Conservation (phyloP, 1,140 invertebrate genomes). For the Drosophila arizonae region DNA sequence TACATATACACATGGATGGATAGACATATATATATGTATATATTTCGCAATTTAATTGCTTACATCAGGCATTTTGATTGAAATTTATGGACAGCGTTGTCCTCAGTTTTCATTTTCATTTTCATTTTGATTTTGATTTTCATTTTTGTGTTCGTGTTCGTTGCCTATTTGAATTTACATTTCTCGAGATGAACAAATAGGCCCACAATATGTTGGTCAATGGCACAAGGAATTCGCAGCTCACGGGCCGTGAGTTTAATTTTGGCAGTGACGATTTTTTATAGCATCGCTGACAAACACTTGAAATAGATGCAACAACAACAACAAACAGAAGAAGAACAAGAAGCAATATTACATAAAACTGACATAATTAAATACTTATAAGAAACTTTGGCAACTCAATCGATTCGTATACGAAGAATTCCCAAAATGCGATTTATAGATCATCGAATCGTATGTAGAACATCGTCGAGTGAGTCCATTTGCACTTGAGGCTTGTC, state of each 20-base stretch:
- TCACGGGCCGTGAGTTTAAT: constrained; percentile 33
- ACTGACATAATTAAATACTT: constrained; percentile 30
- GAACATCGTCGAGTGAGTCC: constrained; percentile 20
- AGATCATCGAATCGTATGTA: background rate
- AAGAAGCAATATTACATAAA: constrained; percentile 33
- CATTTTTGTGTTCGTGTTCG: constrained; percentile 26
- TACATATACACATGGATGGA: background rate
- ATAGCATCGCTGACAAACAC: constrained; percentile 21
- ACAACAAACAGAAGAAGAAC: background rate
- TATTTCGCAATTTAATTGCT: constrained; percentile 74
- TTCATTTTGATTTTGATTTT: constrained; percentile 36
- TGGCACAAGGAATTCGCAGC: constrained; percentile 48
- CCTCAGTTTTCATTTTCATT: constrained; percentile 49
- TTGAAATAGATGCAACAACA: constrained; percentile 14
- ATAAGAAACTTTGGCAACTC: constrained; percentile 17
- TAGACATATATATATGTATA: too few species aligned
- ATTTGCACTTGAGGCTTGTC: constrained; percentile 29
- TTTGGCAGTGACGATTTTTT: constrained; percentile 46
- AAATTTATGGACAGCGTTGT: constrained; percentile 72
- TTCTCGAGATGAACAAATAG: constrained; percentile 29
- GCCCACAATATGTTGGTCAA: constrained; percentile 64
- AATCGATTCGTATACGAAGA: constrained; percentile 28
- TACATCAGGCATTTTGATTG: constrained; percentile 65
- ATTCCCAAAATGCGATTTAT: background rate
- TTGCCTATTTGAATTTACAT: constrained; percentile 16